Evolutionary conservation across 2,888 invertebrate genomes (phyloP), one percentile per base, ranked within the genome.

Genomic region (Tuberolachnus salignus): DNA sequence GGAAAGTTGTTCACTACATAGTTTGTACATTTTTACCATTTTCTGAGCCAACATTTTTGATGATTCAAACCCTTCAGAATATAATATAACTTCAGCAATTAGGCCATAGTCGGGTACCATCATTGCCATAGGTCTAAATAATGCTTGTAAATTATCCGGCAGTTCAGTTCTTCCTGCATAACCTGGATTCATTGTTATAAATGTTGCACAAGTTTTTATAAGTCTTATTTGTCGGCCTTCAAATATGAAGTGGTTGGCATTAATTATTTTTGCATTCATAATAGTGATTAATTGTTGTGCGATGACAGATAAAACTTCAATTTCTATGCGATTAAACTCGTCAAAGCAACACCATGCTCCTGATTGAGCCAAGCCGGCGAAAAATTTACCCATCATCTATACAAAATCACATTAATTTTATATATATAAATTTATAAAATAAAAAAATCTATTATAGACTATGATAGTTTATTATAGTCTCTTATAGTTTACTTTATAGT

Each of bases 91-190:
- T 88, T 97, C 97, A 44, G 96, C 95, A 85, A 98, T 97, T 92
- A 97, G 92, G n/a, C 92, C 95, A 86, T 97, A 97, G 87, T 98
- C 97, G 0, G 97, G 97, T 78, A 96, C 95, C 95, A 97, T 96
- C 96, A 98, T 97, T 67, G 97, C 96, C 46, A 97, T 95, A 0
- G 96, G 94, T 63, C 97, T 89, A 88, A 97, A 97, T 80, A 97
- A 86, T 42, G 95, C 95, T 87, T 97, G 97, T 82, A 98, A 87
- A 87, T 97, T 98, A 85, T 98, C 97, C 0, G 97, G 97, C 75
- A 97, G 86, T 84, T 97, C 96, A 0, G 95, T 95, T 81, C 97
- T 88, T 0, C 97, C 97, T n/a, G 96, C 95, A 84, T 97, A 96
- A 55, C 93, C 94, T 0, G 95, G 95, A 87, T 95, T 97, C 96